Conservation (phyloP, 2,888 invertebrate species). For the Drosophila rubida region DNA sequence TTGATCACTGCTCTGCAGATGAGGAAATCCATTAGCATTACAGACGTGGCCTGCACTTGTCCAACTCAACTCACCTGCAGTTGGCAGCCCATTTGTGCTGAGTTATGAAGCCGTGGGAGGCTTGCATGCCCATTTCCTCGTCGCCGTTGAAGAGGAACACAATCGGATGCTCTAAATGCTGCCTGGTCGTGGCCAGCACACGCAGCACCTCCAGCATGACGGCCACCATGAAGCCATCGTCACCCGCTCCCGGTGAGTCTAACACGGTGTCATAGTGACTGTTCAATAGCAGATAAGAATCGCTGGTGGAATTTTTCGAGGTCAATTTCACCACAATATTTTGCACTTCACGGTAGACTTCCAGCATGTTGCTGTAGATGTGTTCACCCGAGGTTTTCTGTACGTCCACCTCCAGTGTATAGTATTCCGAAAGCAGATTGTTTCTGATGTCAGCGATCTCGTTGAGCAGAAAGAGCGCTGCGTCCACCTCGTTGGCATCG, state of each 20-base stretch:
- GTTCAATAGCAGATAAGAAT: conserved; percentile 88
- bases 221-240: conserved; percentile 88
- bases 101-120: conserved; percentile 89
- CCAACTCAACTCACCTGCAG: too few species aligned
- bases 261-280: conserved; percentile 92
- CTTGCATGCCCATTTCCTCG: conserved; percentile 88
- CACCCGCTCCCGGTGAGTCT: conserved; percentile 92
- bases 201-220: conserved; percentile 87
- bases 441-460: conserved; percentile 70
- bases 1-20: conserved; percentile 91
- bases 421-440: conserved; percentile 69
- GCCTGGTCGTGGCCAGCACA: conserved; percentile 81
- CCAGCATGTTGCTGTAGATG: conserved; percentile 60
- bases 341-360: conserved; percentile 80
- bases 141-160: conserved; percentile 89
- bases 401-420: conserved; percentile 77
- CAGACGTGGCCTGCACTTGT: too few species aligned
- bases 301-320: conserved; percentile 69
- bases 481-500: conserved; percentile 88
- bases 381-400: conserved; percentile 79
- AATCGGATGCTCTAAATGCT: conserved; percentile 86
- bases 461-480: conserved; percentile 85
- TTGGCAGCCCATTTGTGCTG: conserved; percentile 93
- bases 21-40: not conserved
- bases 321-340: conserved; percentile 82